Percentiles rank a stretch among this genome's conserved stretches.
Conservation (phyloP, 2,113 vertebrate species). For the Bothrops jararaca region DNA sequence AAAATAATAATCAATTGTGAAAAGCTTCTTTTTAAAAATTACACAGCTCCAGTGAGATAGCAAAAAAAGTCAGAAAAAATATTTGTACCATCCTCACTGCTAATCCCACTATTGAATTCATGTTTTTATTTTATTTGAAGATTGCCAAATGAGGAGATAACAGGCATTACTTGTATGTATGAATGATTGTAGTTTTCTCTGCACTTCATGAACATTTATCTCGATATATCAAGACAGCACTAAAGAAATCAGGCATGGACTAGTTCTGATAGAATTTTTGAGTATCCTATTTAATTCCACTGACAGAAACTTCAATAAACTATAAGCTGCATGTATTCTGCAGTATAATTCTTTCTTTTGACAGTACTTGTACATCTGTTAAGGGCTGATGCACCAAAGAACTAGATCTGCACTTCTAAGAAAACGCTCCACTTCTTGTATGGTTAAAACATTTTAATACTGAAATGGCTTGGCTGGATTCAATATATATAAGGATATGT, state of each 20-base stretch:
- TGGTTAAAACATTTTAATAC: slow-evolving; percentile 1
- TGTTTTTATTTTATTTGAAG: slow-evolving; percentile 25
- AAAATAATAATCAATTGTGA: background rate
- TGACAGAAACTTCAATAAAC: slow-evolving; percentile 5
- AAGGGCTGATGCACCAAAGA: background rate
- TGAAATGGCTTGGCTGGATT: background rate
- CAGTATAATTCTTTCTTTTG: background rate
- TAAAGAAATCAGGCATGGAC: background rate
- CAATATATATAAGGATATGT: background rate
- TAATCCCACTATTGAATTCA: slow-evolving; percentile 6
- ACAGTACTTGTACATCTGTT: background rate
- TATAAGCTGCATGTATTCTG: background rate
- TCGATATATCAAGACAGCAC: slow-evolving; percentile 11
- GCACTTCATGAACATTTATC: slow-evolving; percentile 23
- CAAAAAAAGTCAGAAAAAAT: background rate
- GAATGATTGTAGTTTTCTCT: slow-evolving; percentile 12
- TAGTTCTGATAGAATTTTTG: slow-evolving; percentile 31
- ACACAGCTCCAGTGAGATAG: background rate
- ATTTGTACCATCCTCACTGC: background rate
- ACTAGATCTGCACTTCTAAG: background rate
- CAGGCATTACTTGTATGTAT: background rate
- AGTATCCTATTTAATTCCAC: slow-evolving; percentile 34
- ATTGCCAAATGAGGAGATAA: slow-evolving; percentile 7
- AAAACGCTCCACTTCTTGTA: background rate
- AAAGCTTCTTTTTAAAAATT: slow-evolving; percentile 10